A percentile compares a stretch with the other conserved stretches of the same genome.
phyloP scores from a whole-genome alignment of 2,888 invertebrate genomes.

The Megamerina dolium region DNA sequence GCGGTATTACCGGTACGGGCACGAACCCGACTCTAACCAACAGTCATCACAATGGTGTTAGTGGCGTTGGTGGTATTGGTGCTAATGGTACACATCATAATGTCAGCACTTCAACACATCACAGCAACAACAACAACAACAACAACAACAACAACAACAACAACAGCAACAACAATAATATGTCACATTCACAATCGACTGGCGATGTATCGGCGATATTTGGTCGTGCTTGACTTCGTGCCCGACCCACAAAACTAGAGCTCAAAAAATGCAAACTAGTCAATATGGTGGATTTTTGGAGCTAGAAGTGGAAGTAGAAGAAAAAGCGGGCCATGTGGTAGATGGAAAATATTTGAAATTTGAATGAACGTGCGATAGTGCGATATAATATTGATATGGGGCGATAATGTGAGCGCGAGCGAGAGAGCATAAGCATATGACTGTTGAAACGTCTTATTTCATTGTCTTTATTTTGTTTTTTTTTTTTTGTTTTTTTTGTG shows the following conservation, averaged over 20 bases:
- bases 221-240: conserved; percentile 57
- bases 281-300: conserved; percentile 50
- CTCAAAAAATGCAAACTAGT: conserved; percentile 50
- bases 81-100: conserved; percentile 26
- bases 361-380: background rate
- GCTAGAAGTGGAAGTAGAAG: conserved; percentile 44
- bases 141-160: conserved; percentile 4
- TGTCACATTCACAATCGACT: conserved; percentile 61
- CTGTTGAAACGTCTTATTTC: too few species aligned
- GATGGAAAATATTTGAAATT: background rate
- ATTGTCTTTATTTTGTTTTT: too few species aligned
- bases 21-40: conserved; percentile 20
- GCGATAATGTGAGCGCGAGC: background rate
- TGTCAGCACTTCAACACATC: conserved; percentile 16
- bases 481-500: background rate
- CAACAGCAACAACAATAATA: conserved; percentile 28
- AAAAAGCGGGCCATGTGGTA: conserved; percentile 7
- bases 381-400: background rate
- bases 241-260: conserved; percentile 46
- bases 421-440: too few species aligned
- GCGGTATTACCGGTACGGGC: conserved; percentile 29
- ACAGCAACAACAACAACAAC: conserved; percentile 9
- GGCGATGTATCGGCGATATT: conserved; percentile 62
- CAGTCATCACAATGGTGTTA: conserved; percentile 38
- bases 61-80: conserved; percentile 42